A percentile compares a stretch with the other conserved stretches of the same genome.
Conservation (phyloP, 2,113 vertebrate genomes). For the Mohoua ochrocephala region DNA sequence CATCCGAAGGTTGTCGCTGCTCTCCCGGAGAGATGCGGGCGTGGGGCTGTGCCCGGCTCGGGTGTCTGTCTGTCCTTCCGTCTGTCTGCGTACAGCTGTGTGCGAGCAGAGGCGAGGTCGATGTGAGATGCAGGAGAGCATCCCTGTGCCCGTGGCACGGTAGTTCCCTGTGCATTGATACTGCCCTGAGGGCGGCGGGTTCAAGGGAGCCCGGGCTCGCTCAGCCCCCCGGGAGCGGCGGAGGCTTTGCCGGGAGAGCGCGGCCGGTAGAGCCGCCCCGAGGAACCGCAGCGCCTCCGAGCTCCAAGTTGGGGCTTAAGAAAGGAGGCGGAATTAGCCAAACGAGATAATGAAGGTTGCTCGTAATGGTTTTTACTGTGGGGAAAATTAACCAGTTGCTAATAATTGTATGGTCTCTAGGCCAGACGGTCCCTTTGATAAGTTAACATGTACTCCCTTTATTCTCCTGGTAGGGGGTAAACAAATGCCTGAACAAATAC, state of each 20-base stretch:
- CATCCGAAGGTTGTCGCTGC: neutral
- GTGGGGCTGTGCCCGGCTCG: neutral
- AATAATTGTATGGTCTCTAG: constrained; percentile 71
- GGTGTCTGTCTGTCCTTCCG: neutral
- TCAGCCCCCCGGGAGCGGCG: neutral
- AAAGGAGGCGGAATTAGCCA: constrained; percentile 27
- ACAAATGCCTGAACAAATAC: constrained; percentile 73
- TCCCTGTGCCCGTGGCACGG: neutral
- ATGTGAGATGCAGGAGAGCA: fast-evolving
- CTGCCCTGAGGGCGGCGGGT: fast-evolving
- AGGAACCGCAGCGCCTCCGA: neutral
- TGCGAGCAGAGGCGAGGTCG: neutral
- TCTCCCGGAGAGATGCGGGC: neutral
- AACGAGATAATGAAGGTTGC: constrained; percentile 58
- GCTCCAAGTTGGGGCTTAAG: neutral
- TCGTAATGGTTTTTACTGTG: constrained; percentile 61
- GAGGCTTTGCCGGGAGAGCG: neutral
- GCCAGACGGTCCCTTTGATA: constrained; percentile 73
- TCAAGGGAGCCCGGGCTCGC: neutral
- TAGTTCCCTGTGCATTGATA: fast-evolving
- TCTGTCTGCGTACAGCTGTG: neutral
- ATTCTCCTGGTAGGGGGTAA: constrained; percentile 71
- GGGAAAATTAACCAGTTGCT: constrained; percentile 75
- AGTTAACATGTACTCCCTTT: constrained; percentile 75
- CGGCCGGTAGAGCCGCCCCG: neutral